Evolutionary conservation across 1,140 invertebrate genomes (phyloP).

Genomic region (Contarinia nasturtii): DNA sequence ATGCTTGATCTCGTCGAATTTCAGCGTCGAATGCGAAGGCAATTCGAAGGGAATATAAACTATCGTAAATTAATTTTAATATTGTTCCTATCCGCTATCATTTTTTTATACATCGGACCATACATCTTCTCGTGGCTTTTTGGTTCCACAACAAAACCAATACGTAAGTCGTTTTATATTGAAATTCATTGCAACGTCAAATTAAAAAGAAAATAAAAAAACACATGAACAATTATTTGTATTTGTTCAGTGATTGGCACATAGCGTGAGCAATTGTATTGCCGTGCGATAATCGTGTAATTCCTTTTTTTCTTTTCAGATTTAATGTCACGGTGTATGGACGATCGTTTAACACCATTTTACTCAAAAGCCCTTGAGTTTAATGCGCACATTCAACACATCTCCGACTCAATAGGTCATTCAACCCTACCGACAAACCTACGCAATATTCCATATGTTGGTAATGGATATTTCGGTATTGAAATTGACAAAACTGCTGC

Average conservation of each 20-base stretch:
- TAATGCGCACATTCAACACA: slow-evolving; percentile 45
- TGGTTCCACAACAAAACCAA: background rate
- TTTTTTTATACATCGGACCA: slow-evolving; percentile 31
- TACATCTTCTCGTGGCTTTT: background rate
- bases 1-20: slow-evolving; percentile 25
- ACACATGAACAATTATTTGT: background rate
- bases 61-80: slow-evolving; percentile 43
- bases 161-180: background rate
- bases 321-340: slow-evolving; percentile 39
- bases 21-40: slow-evolving; percentile 32
- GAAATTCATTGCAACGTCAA: slow-evolving; percentile 3
- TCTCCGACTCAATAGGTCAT: slow-evolving; percentile 19
- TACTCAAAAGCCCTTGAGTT: slow-evolving; percentile 35
- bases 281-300: background rate
- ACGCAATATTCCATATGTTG: slow-evolving; percentile 43
- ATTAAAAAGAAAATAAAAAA: slow-evolving; percentile 5
- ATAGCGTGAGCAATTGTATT: slow-evolving; percentile 2
- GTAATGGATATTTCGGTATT: slow-evolving; percentile 56
- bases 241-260: slow-evolving; percentile 1
- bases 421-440: slow-evolving; percentile 32
- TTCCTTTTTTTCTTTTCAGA: slow-evolving; percentile 17
- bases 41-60: slow-evolving; percentile 38
- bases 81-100: slow-evolving; percentile 32
- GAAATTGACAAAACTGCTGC: slow-evolving; percentile 39
- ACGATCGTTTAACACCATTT: slow-evolving; percentile 38